Evolutionary conservation across 2,113 vertebrate genomes (phyloP).

Genomic region (Ramphastos sulfuratus): DNA sequence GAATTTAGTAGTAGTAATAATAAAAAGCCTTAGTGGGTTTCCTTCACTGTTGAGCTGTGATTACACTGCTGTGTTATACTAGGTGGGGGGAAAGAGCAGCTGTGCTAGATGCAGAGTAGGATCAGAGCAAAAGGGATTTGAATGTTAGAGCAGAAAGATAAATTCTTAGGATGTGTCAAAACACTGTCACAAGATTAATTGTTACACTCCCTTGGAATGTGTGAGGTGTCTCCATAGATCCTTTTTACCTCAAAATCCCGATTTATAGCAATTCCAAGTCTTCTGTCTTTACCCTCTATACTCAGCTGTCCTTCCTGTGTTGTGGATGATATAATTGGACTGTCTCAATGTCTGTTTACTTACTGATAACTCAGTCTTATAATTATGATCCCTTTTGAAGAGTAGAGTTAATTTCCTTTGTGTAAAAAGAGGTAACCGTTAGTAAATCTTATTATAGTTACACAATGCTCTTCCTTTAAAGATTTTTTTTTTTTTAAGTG

Average conservation of each 20-base stretch:
- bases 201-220: neutral
- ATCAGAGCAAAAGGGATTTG: neutral
- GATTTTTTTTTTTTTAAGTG: neutral
- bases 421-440: slow-evolving; percentile 4
- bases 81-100: neutral
- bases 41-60: neutral
- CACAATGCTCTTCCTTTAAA: neutral
- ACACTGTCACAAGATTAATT: neutral
- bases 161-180: neutral
- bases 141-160: neutral
- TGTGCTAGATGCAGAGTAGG: neutral
- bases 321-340: neutral
- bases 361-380: slow-evolving; percentile 5
- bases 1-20: neutral
- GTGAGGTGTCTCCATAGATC: neutral
- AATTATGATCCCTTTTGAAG: slow-evolving; percentile 13
- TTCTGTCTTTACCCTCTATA: neutral
- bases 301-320: neutral
- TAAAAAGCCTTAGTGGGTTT: neutral
- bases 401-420: neutral
- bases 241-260: neutral
- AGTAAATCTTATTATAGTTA: neutral
- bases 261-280: neutral
- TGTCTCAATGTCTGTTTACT: slow-evolving; percentile 7
- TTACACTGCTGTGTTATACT: neutral